Evolutionary conservation across 2,797 vertebrate genomes (phyloP).

Genomic region (Remorina albescens): DNA sequence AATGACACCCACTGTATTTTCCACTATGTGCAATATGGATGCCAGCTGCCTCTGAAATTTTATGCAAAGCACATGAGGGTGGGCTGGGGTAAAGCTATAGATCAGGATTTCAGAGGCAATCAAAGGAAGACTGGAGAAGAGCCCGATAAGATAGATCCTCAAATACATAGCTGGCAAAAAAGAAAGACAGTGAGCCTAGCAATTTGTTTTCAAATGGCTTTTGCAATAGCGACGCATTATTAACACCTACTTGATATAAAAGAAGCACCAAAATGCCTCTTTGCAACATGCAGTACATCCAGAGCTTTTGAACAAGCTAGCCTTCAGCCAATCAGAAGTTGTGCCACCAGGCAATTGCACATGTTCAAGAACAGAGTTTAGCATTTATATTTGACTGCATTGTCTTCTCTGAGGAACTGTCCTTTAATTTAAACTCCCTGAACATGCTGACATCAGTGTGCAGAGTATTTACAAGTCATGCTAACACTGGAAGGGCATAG

Average conservation of each 20-base stretch:
- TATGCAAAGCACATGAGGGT: conserved; percentile 17
- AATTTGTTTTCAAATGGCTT: conserved; percentile 32
- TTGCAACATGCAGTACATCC: conserved; percentile 26
- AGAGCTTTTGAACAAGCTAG: conserved; percentile 57
- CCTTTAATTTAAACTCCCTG: conserved; percentile 29
- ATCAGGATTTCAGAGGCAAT: conserved; percentile 31
- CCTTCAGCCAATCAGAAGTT: conserved; percentile 52
- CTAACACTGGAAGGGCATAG: conserved; percentile 26
- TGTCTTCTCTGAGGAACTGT: conserved; percentile 12
- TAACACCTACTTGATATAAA: conserved; percentile 22
- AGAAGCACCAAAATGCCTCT: conserved; percentile 22
- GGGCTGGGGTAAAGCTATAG: conserved; percentile 16
- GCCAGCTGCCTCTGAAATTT: conserved; percentile 41
- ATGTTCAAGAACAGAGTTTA: conserved; percentile 26
- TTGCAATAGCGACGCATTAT: conserved; percentile 38
- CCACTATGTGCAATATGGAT: conserved; percentile 22
- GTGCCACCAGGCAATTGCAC: conserved; percentile 33
- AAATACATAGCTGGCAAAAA: conserved; percentile 10
- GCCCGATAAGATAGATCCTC: conserved; percentile 6
- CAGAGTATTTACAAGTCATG: conserved; percentile 40
- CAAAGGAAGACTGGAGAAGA: conserved; percentile 10
- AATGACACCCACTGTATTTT: conserved; percentile 55
- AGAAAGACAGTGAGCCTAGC: conserved; percentile 14
- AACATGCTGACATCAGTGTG: conserved; percentile 29
- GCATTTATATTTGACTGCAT: conserved; percentile 21